These are phyloP conservation scores for Acleris cristana DNA, from an alignment of 2,888 invertebrate species.

Conservation along the genomic window DNA sequence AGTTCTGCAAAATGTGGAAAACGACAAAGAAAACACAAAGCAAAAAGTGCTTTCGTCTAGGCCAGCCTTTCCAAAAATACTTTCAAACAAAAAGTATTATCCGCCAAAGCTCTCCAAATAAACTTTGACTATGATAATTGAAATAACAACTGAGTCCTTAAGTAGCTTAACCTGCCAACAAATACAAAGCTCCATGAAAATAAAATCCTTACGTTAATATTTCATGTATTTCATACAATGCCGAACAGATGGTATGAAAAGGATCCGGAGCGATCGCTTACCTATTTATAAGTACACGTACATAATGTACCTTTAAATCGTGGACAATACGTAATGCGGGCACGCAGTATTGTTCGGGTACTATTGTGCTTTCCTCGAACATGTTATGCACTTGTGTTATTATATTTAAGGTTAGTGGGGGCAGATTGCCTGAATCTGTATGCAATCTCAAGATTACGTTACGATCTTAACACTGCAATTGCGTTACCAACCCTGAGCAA, in stretches of 20 bases:
- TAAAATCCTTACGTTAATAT: slow-evolving; percentile 8
- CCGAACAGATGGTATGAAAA: slow-evolving; percentile 17
- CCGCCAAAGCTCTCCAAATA: not conserved
- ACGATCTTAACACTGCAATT: too few relatives aligned
- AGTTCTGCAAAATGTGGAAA: accelerated
- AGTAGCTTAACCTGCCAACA: slow-evolving; percentile 11
- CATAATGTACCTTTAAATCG: slow-evolving; percentile 31
- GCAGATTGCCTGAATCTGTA: too few relatives aligned
- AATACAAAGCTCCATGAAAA: slow-evolving; percentile 3
- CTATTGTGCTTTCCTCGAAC: slow-evolving; percentile 29
- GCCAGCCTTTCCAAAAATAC: too few relatives aligned
- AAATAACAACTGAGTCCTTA: not conserved
- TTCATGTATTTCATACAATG: slow-evolving; percentile 18
- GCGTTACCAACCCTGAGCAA: too few relatives aligned
- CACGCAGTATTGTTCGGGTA: slow-evolving; percentile 23
- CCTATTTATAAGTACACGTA: slow-evolving; percentile 18
- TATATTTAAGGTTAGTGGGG: too few relatives aligned
- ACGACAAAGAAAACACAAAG: too few relatives aligned
- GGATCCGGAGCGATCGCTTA: slow-evolving; percentile 10
- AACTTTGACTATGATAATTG: not conserved
- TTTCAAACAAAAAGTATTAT: too few relatives aligned
- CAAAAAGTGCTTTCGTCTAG: too few relatives aligned
- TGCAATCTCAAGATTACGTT: too few relatives aligned
- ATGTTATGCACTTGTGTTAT: not conserved
- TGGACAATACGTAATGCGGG: slow-evolving; percentile 32